Evolutionary conservation across 2,113 vertebrate genomes (phyloP).

Genomic region (Campylorhamphus procurvoides): DNA sequence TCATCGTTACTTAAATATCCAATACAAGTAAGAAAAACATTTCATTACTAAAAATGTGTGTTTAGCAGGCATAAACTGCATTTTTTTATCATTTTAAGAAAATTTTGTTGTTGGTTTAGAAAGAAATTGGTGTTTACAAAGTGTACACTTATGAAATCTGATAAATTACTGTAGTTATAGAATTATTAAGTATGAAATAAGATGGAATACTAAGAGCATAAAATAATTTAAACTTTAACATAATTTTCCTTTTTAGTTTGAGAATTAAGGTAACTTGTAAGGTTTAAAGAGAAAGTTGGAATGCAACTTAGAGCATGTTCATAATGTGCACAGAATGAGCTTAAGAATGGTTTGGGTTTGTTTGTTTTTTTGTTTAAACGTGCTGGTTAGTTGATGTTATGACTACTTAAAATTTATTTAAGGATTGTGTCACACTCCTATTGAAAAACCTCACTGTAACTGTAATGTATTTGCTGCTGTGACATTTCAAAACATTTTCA

Average conservation of each 20-base stretch:
- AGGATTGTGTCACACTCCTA: slow-evolving; percentile 89
- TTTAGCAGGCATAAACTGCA: slow-evolving; percentile 78
- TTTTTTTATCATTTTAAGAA: slow-evolving; percentile 76
- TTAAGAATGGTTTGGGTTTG: slow-evolving; percentile 82
- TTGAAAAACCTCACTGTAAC: slow-evolving; percentile 85
- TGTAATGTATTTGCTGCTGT: slow-evolving; percentile 88
- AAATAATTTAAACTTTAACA: slow-evolving; percentile 80
- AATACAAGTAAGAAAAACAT: slow-evolving; percentile 74
- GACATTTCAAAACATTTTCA: slow-evolving; percentile 82
- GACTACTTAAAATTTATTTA: slow-evolving; percentile 85
- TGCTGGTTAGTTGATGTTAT: slow-evolving; percentile 86
- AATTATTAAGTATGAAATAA: slow-evolving; percentile 77
- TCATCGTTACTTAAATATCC: slow-evolving; percentile 70
- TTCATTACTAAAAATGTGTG: slow-evolving; percentile 74
- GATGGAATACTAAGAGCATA: slow-evolving; percentile 81
- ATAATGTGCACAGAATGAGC: slow-evolving; percentile 91
- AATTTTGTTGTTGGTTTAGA: slow-evolving; percentile 79
- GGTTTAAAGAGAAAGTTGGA: slow-evolving; percentile 86
- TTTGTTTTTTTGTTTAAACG: slow-evolving; percentile 78
- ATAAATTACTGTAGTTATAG: slow-evolving; percentile 77
- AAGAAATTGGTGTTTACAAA: slow-evolving; percentile 80
- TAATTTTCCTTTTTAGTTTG: slow-evolving; percentile 81
- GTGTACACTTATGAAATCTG: slow-evolving; percentile 77
- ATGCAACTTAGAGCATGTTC: slow-evolving; percentile 94
- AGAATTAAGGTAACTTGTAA: slow-evolving; percentile 82